These are phyloP conservation scores for Clamator glandarius DNA, from an alignment of 2,797 vertebrate genomes.

Conservation along the genomic window DNA sequence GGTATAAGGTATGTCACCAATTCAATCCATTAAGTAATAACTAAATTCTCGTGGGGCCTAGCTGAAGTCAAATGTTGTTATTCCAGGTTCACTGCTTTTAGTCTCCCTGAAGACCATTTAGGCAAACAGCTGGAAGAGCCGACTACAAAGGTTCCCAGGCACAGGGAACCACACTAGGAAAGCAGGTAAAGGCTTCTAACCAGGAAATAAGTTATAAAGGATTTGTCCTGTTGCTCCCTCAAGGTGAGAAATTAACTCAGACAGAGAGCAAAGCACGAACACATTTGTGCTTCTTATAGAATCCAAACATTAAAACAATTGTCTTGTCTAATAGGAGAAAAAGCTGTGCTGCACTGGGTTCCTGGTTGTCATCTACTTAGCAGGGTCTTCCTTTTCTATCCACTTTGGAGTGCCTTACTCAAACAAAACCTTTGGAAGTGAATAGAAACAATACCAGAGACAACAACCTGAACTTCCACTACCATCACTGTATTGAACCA, in stretches of 20 bases:
- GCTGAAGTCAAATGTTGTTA: slow-evolving; percentile 77
- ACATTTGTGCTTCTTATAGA: neutral
- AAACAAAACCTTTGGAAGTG: neutral
- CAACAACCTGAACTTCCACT: neutral
- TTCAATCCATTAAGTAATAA: slow-evolving; percentile 79
- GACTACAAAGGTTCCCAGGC: slow-evolving; percentile 66
- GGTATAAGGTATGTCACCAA: slow-evolving; percentile 72
- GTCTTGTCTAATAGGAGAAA: neutral
- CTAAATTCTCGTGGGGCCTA: slow-evolving; percentile 72
- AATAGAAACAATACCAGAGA: neutral
- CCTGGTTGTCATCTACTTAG: neutral
- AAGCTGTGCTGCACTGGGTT: neutral
- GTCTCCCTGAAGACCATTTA: slow-evolving; percentile 69
- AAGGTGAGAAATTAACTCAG: slow-evolving; percentile 1
- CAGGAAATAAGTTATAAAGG: slow-evolving; percentile 24
- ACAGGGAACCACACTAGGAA: slow-evolving; percentile 52
- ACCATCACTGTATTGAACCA: neutral
- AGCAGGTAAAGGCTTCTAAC: slow-evolving; percentile 71
- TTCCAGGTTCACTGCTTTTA: slow-evolving; percentile 80
- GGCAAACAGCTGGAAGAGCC: slow-evolving; percentile 75
- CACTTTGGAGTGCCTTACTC: neutral
- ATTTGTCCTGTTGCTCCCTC: slow-evolving; percentile 14
- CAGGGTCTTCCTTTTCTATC: neutral
- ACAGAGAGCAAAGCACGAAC: neutral
- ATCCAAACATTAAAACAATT: neutral